Conservation (phyloP, 35 echinoderm and acorn worm species). For the Eucidaris tribuloides region DNA sequence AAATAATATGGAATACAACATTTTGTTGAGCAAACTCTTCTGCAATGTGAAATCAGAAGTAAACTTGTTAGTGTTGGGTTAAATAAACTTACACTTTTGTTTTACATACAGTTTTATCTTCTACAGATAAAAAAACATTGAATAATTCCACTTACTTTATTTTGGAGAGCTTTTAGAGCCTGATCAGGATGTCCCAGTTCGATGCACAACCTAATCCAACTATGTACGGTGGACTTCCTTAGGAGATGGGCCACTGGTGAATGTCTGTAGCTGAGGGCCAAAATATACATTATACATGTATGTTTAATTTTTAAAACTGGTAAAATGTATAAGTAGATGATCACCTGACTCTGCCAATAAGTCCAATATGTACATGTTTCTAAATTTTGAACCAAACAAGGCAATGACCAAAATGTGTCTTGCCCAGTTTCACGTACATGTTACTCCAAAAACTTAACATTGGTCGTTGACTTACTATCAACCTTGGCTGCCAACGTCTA, state of each 20-base stretch:
- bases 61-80: no score
- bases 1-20: no score
- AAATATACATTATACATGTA: neutral
- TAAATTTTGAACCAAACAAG: neutral
- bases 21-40: no score
- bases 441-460: neutral
- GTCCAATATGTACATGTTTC: neutral
- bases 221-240: constrained; percentile 54
- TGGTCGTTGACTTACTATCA: neutral
- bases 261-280: constrained; percentile 48
- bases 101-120: no score
- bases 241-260: constrained; percentile 62
- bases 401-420: no score
- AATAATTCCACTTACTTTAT: constrained; percentile 41
- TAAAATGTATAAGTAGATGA: neutral
- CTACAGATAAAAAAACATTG: no score
- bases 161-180: constrained; percentile 49
- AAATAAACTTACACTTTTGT: no score
- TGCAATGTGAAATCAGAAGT: no score
- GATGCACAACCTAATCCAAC: constrained; percentile 51
- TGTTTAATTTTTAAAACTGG: neutral
- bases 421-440: no score
- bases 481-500: no score
- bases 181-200: constrained; percentile 33
- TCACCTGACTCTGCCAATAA: neutral